These are phyloP conservation scores for Heteromyza rotundicornis DNA, from an alignment of 2,888 invertebrate genomes.

Conservation along the genomic window DNA sequence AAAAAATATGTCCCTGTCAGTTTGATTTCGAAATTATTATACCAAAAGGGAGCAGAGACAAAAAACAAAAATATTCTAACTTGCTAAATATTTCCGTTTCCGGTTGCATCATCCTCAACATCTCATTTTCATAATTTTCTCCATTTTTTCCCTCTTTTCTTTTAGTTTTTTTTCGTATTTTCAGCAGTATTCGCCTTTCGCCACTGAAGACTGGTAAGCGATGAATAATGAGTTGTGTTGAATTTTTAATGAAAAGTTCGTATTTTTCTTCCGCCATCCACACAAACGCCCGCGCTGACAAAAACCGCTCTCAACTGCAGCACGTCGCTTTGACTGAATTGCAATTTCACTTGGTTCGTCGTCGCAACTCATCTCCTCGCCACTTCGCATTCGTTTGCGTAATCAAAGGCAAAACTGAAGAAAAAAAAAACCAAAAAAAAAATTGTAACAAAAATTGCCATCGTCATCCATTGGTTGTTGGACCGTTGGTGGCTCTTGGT, in stretches of 20 bases:
- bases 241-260: constrained; percentile 25
- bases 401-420: not conserved
- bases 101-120: too few relatives aligned
- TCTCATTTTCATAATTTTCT: too few relatives aligned
- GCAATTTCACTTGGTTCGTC: not conserved
- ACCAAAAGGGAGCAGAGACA: too few relatives aligned
- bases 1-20: too few relatives aligned
- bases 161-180: too few relatives aligned
- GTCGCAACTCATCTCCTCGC: not conserved
- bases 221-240: constrained; percentile 25
- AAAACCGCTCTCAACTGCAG: constrained; percentile 8
- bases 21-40: too few relatives aligned
- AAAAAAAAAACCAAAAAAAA: not conserved
- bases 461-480: not conserved
- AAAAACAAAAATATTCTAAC: too few relatives aligned
- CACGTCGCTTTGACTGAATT: not conserved
- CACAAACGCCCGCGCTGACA: not conserved
- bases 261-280: not conserved
- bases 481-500: too few relatives aligned
- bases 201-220: constrained; percentile 9
- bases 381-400: not conserved
- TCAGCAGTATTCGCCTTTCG: too few relatives aligned
- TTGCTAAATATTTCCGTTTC: too few relatives aligned
- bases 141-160: too few relatives aligned
- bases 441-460: not conserved